A percentile compares a stretch with the other conserved stretches of the same genome.
Evolutionary conservation across 2,888 invertebrate species (phyloP).

Genomic region (Melinaea marsaeus): DNA sequence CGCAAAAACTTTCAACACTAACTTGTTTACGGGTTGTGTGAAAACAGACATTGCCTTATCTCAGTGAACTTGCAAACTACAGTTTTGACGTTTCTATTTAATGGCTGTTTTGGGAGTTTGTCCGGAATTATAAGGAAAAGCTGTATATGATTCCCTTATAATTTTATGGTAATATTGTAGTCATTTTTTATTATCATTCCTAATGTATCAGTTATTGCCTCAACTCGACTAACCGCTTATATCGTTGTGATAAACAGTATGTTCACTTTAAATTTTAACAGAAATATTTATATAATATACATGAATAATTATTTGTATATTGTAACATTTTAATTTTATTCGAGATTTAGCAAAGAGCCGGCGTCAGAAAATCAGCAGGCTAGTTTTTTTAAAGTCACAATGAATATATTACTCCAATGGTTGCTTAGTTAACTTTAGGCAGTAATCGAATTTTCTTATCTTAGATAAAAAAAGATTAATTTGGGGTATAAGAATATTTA

Average conservation of each 20-base stretch:
- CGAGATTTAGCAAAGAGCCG: too few relatives aligned
- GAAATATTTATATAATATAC: too few relatives aligned
- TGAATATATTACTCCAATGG: too few relatives aligned
- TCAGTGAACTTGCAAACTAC: conserved; percentile 32
- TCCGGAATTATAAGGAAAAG: conserved; percentile 14
- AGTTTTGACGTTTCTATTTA: conserved; percentile 30
- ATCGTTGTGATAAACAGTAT: neutral
- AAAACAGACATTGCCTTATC: conserved; percentile 30
- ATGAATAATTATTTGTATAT: too few relatives aligned
- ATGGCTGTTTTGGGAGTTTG: conserved; percentile 28
- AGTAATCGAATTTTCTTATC: too few relatives aligned
- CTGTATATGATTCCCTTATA: conserved; percentile 13
- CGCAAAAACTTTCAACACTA: conserved; percentile 26
- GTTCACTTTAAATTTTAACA: neutral
- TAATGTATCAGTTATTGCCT: too few relatives aligned
- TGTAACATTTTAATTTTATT: too few relatives aligned
- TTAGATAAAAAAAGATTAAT: too few relatives aligned
- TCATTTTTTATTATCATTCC: neutral
- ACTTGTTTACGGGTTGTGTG: conserved; percentile 29
- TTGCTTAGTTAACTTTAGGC: too few relatives aligned
- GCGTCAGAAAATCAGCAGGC: too few relatives aligned
- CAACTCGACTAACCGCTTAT: neutral
- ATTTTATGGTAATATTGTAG: neutral
- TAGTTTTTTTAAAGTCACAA: too few relatives aligned
- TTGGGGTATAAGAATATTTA: neutral